phyloP scores from a whole-genome alignment of 2,113 vertebrate genomes.

The Dasypus novemcinctus region DNA sequence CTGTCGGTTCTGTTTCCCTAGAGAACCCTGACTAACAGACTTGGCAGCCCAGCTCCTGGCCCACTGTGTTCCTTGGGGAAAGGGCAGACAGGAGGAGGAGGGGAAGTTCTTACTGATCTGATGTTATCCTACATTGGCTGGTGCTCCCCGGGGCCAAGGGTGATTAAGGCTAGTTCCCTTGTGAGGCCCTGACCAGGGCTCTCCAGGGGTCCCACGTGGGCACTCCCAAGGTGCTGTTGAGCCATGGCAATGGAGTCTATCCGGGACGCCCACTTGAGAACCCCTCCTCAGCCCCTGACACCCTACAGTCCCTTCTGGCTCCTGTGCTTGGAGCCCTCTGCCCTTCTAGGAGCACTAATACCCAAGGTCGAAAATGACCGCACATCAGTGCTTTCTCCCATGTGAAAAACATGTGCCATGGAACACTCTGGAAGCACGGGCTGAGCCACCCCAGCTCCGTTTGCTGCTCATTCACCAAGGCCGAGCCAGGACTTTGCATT shows the following conservation, averaged over 20 bases:
- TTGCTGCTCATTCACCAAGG: neutral
- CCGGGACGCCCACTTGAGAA: neutral
- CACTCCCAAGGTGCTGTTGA: neutral
- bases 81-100: no score
- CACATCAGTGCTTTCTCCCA: rapidly evolving
- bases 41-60: no score
- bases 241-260: neutral
- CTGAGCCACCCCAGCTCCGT: neutral
- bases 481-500: neutral
- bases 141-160: rapidly evolving
- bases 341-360: neutral
- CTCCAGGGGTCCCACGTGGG: neutral
- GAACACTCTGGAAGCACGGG: rapidly evolving
- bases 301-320: rapidly evolving
- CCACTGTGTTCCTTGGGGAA: rapidly evolving
- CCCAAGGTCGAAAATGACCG: no score
- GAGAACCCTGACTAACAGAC: no score
- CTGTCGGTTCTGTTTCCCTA: no score
- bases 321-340: neutral
- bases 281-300: rapidly evolving
- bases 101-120: rapidly evolving
- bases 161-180: rapidly evolving
- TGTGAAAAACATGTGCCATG: rapidly evolving
- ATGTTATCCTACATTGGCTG: rapidly evolving
- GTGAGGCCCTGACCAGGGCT: no score